Percentiles rank a stretch among this genome's conserved stretches.
These are phyloP conservation scores for Mycteria americana DNA, from an alignment of 2,797 vertebrate genomes.

Conservation along the genomic window DNA sequence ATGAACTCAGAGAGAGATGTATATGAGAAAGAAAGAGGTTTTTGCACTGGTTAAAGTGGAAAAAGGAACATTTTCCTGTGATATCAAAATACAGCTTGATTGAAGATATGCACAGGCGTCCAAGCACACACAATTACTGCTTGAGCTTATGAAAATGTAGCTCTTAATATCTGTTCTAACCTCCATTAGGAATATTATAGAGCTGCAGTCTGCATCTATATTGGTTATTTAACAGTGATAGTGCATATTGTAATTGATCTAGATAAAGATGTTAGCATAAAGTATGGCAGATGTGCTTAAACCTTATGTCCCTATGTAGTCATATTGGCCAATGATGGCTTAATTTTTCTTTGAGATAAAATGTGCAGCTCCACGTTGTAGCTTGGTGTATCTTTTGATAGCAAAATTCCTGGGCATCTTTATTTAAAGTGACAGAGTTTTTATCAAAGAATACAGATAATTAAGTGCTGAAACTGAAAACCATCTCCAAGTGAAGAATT, in stretches of 20 bases:
- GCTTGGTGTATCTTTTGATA: slow-evolving; percentile 18
- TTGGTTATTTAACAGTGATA: slow-evolving; percentile 54
- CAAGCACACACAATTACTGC: background rate
- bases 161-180: slow-evolving; percentile 51
- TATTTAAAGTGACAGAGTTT: slow-evolving; percentile 45
- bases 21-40: background rate
- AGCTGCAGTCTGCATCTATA: slow-evolving; percentile 52
- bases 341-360: slow-evolving; percentile 52
- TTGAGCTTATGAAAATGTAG: slow-evolving; percentile 42
- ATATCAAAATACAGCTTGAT: slow-evolving; percentile 20
- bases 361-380: background rate
- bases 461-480: slow-evolving; percentile 57
- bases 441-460: slow-evolving; percentile 65
- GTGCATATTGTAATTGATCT: slow-evolving; percentile 54
- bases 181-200: slow-evolving; percentile 51
- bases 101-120: background rate
- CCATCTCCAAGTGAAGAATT: slow-evolving; percentile 57
- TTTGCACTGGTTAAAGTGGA: slow-evolving; percentile 46
- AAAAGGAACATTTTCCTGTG: background rate
- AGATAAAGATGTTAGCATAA: slow-evolving; percentile 40
- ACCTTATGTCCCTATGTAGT: background rate
- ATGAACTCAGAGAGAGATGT: background rate
- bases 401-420: slow-evolving; percentile 21
- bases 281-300: slow-evolving; percentile 29
- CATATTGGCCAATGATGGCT: slow-evolving; percentile 22